These are phyloP conservation scores for Drosophila mimica DNA, from an alignment of 2,888 invertebrate species.

Conservation along the genomic window DNA sequence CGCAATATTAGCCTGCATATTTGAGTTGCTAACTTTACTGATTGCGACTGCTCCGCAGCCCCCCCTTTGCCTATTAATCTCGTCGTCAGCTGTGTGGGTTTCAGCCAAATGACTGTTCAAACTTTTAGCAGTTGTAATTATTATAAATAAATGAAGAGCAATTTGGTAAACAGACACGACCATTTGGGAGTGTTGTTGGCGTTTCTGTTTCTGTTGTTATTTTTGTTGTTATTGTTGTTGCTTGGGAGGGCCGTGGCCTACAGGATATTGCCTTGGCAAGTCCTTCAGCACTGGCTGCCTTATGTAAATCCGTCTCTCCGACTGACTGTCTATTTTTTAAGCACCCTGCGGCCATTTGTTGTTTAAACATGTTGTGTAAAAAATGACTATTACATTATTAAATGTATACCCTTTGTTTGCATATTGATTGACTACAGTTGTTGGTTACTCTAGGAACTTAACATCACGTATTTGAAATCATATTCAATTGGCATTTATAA, in stretches of 20 bases:
- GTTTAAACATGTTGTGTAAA: not conserved
- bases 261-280: constrained; percentile 46
- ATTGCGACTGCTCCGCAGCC: constrained; percentile 18
- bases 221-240: not conserved
- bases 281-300: constrained; percentile 26
- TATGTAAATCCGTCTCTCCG: constrained; percentile 1
- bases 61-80: not conserved
- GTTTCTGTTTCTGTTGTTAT: not conserved
- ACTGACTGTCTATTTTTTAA: not conserved
- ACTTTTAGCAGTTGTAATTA: constrained; percentile 78
- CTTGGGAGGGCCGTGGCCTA: not conserved
- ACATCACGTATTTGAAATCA: not conserved
- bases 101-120: constrained; percentile 69
- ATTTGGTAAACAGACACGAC: constrained; percentile 60
- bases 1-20: constrained; percentile 76
- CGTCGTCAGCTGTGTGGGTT: constrained; percentile 47
- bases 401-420: not conserved
- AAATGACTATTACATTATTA: not conserved
- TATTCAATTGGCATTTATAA: not conserved
- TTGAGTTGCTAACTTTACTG: constrained; percentile 56
- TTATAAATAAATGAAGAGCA: constrained; percentile 80
- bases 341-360: not conserved
- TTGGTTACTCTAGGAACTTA: not conserved
- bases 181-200: constrained; percentile 14
- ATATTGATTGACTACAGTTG: not conserved